Evolutionary conservation across 2,888 invertebrate genomes (phyloP), one percentile per base, ranked within the genome.

Genomic region (Netelia inedita): DNA sequence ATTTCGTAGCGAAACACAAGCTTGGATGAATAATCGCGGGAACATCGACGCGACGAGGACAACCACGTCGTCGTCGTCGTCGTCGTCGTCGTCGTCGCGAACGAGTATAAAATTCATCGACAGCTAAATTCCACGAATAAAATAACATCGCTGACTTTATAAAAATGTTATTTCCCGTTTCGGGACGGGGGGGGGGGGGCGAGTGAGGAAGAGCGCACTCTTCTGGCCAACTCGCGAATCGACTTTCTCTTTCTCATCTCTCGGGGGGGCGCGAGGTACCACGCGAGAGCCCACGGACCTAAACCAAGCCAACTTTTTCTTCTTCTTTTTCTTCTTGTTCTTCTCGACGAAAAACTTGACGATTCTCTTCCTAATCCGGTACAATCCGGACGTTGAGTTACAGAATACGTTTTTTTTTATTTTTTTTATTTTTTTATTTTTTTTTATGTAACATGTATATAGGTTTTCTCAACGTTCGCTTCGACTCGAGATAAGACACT

Each of bases 311-410:
- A 28, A 28, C 28, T 28, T 28, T 6, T 28, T 28, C 28, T 23
- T 23, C 23, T 23, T 23, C 23, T 23, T 23, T 2, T 23, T 23
- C 23, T 23, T 23, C 23, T 23, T 23, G 1, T 23, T 23, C 28
- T 28, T 28, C 28, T 28, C 28, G 3, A n/a, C 79, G 41, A 50
- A 83, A 83, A 83, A 82, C 73, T 82, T 73, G 72, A 66, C 72
- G 79, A 82, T 28, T 82, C 78, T 69, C 78, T 69, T 68, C 53
- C 46, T 83, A 83, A 79, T 83, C 83, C 83, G 57, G 71, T 23
- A 65, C 72, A 55, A 69, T 68, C 82, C 72, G 14, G 16, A 80
- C 50, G 50, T 61, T n/a, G 23, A 73, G 59, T 61, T 73, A 73
- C 16, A 61, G 43, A 46, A 61, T 46, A 28, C 73, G 46, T 14